Evolutionary conservation across 2,113 vertebrate genomes (phyloP).

Genomic region (Oreochromis niloticus): DNA sequence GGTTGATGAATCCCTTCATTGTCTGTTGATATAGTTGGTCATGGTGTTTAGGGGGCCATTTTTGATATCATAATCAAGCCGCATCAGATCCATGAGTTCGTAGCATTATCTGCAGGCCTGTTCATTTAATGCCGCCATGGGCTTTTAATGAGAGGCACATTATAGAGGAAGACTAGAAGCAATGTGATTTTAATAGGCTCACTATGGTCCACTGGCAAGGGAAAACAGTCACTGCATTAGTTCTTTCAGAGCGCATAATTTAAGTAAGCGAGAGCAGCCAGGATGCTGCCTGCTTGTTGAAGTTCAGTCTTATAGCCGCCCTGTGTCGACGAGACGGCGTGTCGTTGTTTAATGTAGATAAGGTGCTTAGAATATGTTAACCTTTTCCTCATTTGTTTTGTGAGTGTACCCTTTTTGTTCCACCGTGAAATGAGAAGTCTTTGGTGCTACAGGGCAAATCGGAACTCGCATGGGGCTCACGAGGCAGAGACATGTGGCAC

Average conservation of each 20-base stretch:
- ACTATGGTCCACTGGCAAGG: conserved; percentile 54
- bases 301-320: conserved; percentile 18
- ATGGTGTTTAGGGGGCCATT: conserved; percentile 31
- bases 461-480: conserved; percentile 12
- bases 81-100: conserved; percentile 32
- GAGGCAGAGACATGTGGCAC: conserved; percentile 34
- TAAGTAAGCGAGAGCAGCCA: conserved; percentile 22
- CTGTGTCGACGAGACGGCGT: neutral
- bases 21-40: conserved; percentile 31
- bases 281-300: conserved; percentile 20
- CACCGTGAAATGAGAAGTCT: conserved; percentile 34
- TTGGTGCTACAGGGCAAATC: conserved; percentile 12
- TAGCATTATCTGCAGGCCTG: conserved; percentile 37
- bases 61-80: conserved; percentile 41
- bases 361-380: conserved; percentile 66
- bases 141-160: conserved; percentile 55
- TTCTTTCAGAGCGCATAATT: conserved; percentile 33
- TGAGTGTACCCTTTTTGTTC: conserved; percentile 41
- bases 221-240: conserved; percentile 43
- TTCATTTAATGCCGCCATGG: conserved; percentile 48
- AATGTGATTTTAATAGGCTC: conserved; percentile 62
- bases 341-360: conserved; percentile 46
- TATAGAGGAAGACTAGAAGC: conserved; percentile 26
- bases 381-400: conserved; percentile 63
- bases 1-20: conserved; percentile 28